Evolutionary conservation across 2,888 invertebrate genomes (phyloP).

Genomic region (Leucania comma): DNA sequence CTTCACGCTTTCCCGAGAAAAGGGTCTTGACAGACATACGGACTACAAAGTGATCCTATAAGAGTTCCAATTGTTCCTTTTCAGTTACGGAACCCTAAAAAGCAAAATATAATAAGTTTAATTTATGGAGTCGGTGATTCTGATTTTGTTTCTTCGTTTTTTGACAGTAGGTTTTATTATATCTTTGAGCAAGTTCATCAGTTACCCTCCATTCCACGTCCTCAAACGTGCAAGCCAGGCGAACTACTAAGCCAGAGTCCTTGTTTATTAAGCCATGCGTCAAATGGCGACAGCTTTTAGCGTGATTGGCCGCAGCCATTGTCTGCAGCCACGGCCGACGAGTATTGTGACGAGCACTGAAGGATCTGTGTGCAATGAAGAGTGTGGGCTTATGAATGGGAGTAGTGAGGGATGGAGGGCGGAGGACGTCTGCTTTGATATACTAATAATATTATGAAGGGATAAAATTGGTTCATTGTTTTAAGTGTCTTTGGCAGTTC

Average conservation of each 20-base stretch:
- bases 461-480: too few species aligned
- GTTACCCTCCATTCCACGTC: not conserved
- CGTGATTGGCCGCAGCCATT: constrained; percentile 59
- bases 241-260: constrained; percentile 7
- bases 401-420: not conserved
- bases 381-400: constrained; percentile 2
- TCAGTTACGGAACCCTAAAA: too few species aligned
- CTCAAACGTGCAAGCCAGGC: not conserved
- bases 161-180: too few species aligned
- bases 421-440: not conserved
- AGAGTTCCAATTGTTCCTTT: too few species aligned
- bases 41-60: too few species aligned
- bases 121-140: too few species aligned
- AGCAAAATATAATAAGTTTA: too few species aligned
- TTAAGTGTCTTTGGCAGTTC: too few species aligned
- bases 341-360: constrained; percentile 26
- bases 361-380: constrained; percentile 12
- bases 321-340: constrained; percentile 38
- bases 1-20: too few species aligned
- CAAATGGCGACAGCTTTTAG: constrained; percentile 61
- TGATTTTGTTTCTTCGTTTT: too few species aligned
- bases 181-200: constrained; percentile 5
- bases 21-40: too few species aligned
- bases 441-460: too few species aligned
- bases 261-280: constrained; percentile 18